Evolutionary conservation across 2,888 invertebrate species (phyloP), one percentile per base, ranked within the genome.

Genomic region (Chironomus tentans): DNA sequence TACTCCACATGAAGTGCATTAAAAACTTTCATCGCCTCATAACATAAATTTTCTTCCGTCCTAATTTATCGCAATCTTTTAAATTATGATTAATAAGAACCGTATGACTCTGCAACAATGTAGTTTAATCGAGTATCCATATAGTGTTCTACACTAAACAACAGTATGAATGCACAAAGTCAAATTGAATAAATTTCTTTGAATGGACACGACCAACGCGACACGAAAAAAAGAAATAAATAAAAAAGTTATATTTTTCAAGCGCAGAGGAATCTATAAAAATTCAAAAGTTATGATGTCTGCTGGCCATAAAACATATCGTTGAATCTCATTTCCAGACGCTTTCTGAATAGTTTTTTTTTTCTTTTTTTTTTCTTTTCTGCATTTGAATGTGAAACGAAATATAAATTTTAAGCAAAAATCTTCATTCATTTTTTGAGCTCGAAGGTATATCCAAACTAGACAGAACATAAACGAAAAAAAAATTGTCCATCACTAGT

Each of bases 211-310:
- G 15, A 56, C n/a, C n/a, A 56, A 15, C n/a, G 56, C 56, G 56
- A 56, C 56, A 56, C 18, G 56, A 56, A 18, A 56, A 18, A 18
- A 56, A 56, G 56, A 56, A 18, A 56, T 56, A 18, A 56, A 56
- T 18, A 56, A 15, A 28, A 28, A 50, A 50, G 2, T 5, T 50
- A n/a, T 50, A 50, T 56, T 56, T 56, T 56, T 56, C 38, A 56
- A 56, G 56, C 56, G 56, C 56, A 56, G 56, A 18, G 6, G 56
- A 56, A 56, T 56, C 56, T 56, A 56, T 56, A 56, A 56, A 68
- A 68, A 15, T 28, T 68, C 28, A 70, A 70, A 46, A 48, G 70
- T 70, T 70, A 70, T 70, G 70, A 70, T 68, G 70, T 70, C 70
- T 70, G 48, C n/a, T 15, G 15, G 38, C 13, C 15, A 68, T 38